phyloP scores from a whole-genome alignment of 2,797 vertebrate species.

The Aeoliscus strigatus region DNA sequence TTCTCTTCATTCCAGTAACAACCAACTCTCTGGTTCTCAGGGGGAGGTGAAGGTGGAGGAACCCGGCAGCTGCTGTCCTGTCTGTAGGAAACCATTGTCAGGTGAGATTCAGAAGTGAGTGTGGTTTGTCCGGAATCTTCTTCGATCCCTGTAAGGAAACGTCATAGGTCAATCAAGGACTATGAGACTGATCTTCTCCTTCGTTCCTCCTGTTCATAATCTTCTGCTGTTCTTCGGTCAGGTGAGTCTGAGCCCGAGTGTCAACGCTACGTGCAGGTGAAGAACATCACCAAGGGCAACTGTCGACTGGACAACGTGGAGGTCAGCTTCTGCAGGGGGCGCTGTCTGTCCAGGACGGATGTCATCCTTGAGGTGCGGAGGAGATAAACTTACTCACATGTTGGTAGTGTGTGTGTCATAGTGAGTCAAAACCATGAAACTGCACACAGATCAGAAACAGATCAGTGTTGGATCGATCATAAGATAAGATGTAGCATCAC shows the following conservation, averaged over 20 bases:
- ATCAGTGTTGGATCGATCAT: too few relatives aligned
- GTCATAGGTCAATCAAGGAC: too few relatives aligned
- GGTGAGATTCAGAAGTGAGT: slow-evolving; percentile 60
- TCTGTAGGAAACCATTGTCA: slow-evolving; percentile 72
- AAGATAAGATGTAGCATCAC: too few relatives aligned
- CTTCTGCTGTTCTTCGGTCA: slow-evolving; percentile 32
- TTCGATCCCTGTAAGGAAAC: too few relatives aligned
- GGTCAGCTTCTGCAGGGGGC: slow-evolving; percentile 86
- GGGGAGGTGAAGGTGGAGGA: slow-evolving; percentile 79
- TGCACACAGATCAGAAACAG: too few relatives aligned
- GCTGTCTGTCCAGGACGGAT: slow-evolving; percentile 81
- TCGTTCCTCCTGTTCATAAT: not conserved
- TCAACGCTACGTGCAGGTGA: slow-evolving; percentile 74
- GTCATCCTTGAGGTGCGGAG: slow-evolving; percentile 82
- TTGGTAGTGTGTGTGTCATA: too few relatives aligned
- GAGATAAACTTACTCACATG: not conserved
- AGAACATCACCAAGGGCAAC: slow-evolving; percentile 85
- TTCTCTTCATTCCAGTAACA: too few relatives aligned
- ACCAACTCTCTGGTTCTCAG: too few relatives aligned
- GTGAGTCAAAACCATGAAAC: too few relatives aligned
- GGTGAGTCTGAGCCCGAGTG: slow-evolving; percentile 72
- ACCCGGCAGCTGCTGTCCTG: slow-evolving; percentile 80
- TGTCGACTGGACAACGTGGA: slow-evolving; percentile 83
- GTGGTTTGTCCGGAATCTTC: too few relatives aligned
- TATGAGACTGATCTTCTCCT: too few relatives aligned